Evolutionary conservation across 1,140 invertebrate genomes (phyloP), one percentile per base, ranked within the genome.

Genomic region (Oncopeltus fasciatus): DNA sequence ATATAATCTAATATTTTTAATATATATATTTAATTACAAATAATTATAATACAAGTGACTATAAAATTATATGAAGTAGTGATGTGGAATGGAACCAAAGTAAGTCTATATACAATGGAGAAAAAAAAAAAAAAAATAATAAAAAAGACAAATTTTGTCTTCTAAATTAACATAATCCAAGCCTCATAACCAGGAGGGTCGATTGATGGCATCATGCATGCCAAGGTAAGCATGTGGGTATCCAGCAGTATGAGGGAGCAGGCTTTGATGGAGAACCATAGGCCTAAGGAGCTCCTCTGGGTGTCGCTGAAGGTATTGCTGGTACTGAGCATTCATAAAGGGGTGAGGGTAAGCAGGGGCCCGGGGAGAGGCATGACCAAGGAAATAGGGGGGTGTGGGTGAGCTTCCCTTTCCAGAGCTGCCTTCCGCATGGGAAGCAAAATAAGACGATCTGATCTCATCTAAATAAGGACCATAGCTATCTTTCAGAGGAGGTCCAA

Each of bases 201-300:
- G 70, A 61, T 80, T 81, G 65, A 82, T 80, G 16, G 79, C 71
- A 68, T 85, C 83, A 66, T 82, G 85, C 68, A 84, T 83, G 57
- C 81, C 79, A 59, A 86, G 73, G 20, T 69, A 70, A 74, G 74
- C 60, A 74, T 71, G 71, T 0, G 83, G 80, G 68, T 82, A 82
- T n/a, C 75, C 69, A 69, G 80, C 69, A 70, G 80, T 62, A 68
- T 75, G 70, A 72, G 68, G 72, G 58, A 81, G 68, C 57, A 82
- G 69, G 20, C 79, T 75, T 66, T 80, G 79, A 66, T 81, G 79
- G 33, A 81, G 69, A 65, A 81, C 74, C 71, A 78, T 76, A 57
- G 74, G 70, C 60, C 74, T 73, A 33, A 83, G 69, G 9, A 73
- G 59, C 63, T 82, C 78, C 64, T 83, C 81, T 60, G 80, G 77